Evolutionary conservation across 2,888 invertebrate genomes (phyloP), one percentile per base, ranked within the genome.

Genomic region (Parascotia fuliginaria): DNA sequence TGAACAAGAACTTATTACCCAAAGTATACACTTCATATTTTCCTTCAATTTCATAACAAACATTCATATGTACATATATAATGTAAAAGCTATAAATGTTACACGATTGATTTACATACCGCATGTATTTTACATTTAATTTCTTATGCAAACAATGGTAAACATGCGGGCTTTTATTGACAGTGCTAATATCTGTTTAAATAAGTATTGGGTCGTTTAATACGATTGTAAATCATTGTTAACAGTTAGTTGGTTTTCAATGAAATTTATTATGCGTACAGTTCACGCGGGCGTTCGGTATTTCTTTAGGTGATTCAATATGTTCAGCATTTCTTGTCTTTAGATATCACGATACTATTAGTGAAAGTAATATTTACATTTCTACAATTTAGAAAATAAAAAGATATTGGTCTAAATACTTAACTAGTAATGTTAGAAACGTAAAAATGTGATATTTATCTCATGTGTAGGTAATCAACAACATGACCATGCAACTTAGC

Each of bases 101-200:
- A 63, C 57, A 42, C 42, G 47, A 55, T 57, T 67, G 67, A 72
- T 72, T 72, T 65, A 69, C 56, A 59, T 60, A 45, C 45, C 13
- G 49, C 24, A 53, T 60, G 53, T 51, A 59, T 60, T 64, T 64
- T 49, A 65, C 54, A 54, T 63, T 56, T 57, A 69, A 59, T 65
- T 56, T 51, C 52, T 52, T 55, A 53, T 54, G 61, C 59, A 66
- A 74, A 69, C 66, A 64, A 57, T 61, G 42, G 49, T 62, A 64
- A 70, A 73, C 64, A 87, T 87, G 84, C 86, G 87, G 87, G 88
- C 65, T 65, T 78, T 73, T 84, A 89, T 89, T 82, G 83, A 82
- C 77, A 82, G 77, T n/a, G n/a, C 75, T 79, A 74, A 85, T 83
- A 73, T 74, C 71, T 77, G 75, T 83, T 85, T 81, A 78, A 85